These are phyloP conservation scores for Nycticorax nycticorax DNA, from an alignment of 2,113 vertebrate species.

Conservation along the genomic window DNA sequence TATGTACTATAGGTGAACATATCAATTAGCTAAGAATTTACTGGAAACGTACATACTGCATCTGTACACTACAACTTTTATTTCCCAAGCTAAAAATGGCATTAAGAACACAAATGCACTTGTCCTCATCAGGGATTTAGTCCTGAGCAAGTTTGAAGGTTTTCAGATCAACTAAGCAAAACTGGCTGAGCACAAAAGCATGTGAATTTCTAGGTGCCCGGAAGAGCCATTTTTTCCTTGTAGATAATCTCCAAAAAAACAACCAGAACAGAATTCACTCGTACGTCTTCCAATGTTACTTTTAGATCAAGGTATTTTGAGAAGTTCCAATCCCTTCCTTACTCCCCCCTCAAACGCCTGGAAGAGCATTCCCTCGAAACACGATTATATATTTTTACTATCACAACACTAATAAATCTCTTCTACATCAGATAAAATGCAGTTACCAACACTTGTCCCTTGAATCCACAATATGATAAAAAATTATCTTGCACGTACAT, in stretches of 20 bases:
- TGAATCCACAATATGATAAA: constrained; percentile 42
- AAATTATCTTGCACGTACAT: constrained; percentile 44
- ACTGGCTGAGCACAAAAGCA: not conserved
- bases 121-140: not conserved
- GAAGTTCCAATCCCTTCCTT: not conserved
- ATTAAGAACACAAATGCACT: not conserved
- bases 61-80: not conserved
- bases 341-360: not conserved
- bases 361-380: constrained; percentile 21
- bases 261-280: constrained; percentile 10
- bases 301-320: constrained; percentile 30
- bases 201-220: not conserved
- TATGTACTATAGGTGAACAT: not conserved
- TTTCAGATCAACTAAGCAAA: constrained; percentile 18
- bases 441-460: constrained; percentile 24
- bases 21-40: not conserved
- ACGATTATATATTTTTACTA: constrained; percentile 20
- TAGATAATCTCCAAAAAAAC: not conserved
- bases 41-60: not conserved
- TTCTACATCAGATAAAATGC: constrained; percentile 45
- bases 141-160: constrained; percentile 6
- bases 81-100: not conserved
- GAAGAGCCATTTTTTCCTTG: not conserved
- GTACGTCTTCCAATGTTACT: not conserved
- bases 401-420: not conserved